phyloP scores from a whole-genome alignment of 2,797 vertebrate species.

The Phoeniculus purpureus region DNA sequence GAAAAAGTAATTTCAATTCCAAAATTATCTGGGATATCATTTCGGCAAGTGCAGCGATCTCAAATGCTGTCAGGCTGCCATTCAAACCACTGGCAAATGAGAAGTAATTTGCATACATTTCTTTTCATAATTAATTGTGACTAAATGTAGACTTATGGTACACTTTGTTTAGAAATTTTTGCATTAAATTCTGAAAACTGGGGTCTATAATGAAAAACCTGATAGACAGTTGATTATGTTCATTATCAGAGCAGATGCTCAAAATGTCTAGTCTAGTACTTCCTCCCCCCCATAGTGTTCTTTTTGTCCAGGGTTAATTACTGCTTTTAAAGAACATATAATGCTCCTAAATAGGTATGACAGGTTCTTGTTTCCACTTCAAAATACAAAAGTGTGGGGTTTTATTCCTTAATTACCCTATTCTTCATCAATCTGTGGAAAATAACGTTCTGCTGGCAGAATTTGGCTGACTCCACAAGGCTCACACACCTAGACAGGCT shows the following conservation, averaged over 20 bases:
- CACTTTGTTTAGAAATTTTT: constrained; percentile 62
- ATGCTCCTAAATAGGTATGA: neutral
- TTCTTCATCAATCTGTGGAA: neutral
- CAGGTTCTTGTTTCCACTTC: constrained; percentile 5
- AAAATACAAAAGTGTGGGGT: neutral
- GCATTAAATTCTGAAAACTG: constrained; percentile 49
- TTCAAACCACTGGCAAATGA: constrained; percentile 32
- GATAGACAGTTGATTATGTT: constrained; percentile 48
- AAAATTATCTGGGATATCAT: neutral
- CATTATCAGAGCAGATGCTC: constrained; percentile 39
- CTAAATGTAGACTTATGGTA: constrained; percentile 60
- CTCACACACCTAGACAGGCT: neutral
- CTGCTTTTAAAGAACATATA: constrained; percentile 34
- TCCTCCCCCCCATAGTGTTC: neutral
- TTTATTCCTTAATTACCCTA: neutral
- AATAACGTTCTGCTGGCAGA: neutral
- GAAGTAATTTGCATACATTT: constrained; percentile 44
- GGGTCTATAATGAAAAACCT: constrained; percentile 20
- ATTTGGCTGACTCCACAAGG: neutral
- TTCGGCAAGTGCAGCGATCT: constrained; percentile 28
- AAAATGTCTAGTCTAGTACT: constrained; percentile 23
- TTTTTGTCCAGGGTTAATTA: constrained; percentile 20
- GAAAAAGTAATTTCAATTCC: constrained; percentile 9
- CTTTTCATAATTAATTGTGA: constrained; percentile 62
- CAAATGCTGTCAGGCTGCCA: constrained; percentile 31